Evolutionary conservation across 30 jellyfish, hydroid and myxozoan species (phyloP), one percentile per base, ranked within the genome.

Genomic region (Aurelia sp.): DNA sequence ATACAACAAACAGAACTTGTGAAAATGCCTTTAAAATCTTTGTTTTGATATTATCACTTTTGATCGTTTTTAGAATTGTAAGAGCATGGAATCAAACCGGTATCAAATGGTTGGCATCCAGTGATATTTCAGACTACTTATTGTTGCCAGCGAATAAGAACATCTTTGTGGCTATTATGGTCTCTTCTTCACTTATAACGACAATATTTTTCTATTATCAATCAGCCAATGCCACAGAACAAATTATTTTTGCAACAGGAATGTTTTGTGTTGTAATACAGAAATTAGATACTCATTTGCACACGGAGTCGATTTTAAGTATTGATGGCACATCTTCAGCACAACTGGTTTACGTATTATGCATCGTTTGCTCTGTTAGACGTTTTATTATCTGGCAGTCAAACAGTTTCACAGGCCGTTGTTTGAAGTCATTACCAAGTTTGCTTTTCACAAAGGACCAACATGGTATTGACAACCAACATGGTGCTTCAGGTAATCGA

Each of bases 1-100:
- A 40, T 27, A 15, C n/a, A 10, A 20, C 18, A 17, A 35, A 33
- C 13, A 40, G 21, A 16, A 33, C 38, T n/a, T 22, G 17, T 13
- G 44, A 6, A 30, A 13, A 9, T 27, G 38, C 84, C 44, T 24
- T 48, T 0, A 30, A 10, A 3, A 21, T 35, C 19, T 73, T 63
- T 16, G 15, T 69, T 10, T 4, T 65, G 16, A 5, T 92, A 13
- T 44, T 44, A 7, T 9, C 55, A 44, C 6, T 16, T 44, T 44
- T 44, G 55, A 4, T 77, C 38, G 20, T 72, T 13, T 50, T 82
- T 10, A 59, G 89, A 67, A 24, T 92, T 4, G 55, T 60, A 13
- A 67, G 85, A 67, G 73, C 91, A 21, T 93, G 98, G 98, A 89
- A 93, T 55, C 97, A 87, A 31, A 93, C 97, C 4, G 98, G 98